Conservation (phyloP, 2,113 vertebrate species). For the Mormoops blainvillei region DNA sequence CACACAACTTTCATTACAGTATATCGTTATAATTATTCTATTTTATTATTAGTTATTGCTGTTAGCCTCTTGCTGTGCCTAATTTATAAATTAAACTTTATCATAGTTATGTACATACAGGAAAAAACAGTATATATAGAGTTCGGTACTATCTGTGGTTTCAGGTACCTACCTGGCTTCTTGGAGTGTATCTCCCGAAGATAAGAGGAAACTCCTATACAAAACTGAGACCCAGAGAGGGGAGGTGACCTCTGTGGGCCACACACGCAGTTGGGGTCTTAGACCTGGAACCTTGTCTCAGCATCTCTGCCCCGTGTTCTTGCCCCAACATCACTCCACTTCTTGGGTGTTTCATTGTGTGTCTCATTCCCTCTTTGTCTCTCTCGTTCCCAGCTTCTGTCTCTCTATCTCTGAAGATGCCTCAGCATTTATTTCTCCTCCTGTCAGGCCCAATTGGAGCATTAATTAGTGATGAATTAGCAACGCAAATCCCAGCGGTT, state of each 20-base stretch:
- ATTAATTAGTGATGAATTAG: slow-evolving; percentile 82
- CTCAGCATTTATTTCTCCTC: neutral
- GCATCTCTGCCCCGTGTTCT: neutral
- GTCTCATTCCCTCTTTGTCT: neutral
- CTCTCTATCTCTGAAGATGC: neutral
- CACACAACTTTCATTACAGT: neutral
- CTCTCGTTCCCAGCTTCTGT: neutral
- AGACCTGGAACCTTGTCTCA: accelerated
- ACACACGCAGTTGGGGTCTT: accelerated
- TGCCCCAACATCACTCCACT: accelerated
- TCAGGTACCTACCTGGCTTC: neutral
- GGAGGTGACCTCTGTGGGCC: neutral
- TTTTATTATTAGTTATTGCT: neutral
- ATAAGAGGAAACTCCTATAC: neutral
- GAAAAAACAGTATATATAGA: neutral
- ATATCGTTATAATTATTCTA: too few relatives aligned
- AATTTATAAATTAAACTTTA: neutral
- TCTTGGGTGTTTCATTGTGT: neutral
- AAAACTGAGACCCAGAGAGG: neutral
- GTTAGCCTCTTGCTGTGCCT: neutral
- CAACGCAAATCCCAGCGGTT: slow-evolving; percentile 65
- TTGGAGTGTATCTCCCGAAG: neutral
- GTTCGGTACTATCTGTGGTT: neutral
- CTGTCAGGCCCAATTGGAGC: slow-evolving; percentile 62
- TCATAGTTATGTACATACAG: neutral